These are phyloP conservation scores for Anastatus disparis DNA, from an alignment of 1,140 invertebrate genomes.

Conservation along the genomic window DNA sequence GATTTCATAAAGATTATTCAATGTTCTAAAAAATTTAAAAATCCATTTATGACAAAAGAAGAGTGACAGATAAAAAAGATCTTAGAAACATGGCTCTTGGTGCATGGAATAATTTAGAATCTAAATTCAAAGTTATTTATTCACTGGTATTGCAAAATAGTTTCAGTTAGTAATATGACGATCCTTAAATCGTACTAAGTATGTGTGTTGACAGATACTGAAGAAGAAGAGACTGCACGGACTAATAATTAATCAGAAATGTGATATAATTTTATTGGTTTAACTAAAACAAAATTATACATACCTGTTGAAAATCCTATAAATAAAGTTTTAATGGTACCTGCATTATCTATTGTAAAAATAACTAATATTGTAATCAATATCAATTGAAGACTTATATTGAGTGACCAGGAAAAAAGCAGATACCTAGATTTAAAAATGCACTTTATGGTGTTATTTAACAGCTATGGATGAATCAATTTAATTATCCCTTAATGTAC, in stretches of 20 bases:
- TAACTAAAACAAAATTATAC: conserved; percentile 67
- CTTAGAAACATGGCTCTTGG: conserved; percentile 90
- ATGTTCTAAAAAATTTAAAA: no score
- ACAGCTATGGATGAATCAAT: conserved; percentile 73
- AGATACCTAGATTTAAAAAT: conserved; percentile 78
- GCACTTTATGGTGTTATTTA: conserved; percentile 72
- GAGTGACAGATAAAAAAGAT: conserved; percentile 77
- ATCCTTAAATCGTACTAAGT: conserved; percentile 78
- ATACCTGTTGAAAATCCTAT: conserved; percentile 67
- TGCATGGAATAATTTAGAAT: conserved; percentile 82
- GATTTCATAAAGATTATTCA: no score
- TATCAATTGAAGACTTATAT: conserved; percentile 75
- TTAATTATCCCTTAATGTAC: conserved; percentile 67
- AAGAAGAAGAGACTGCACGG: conserved; percentile 30
- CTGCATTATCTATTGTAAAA: conserved; percentile 68
- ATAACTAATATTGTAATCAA: conserved; percentile 73
- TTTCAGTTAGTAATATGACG: conserved; percentile 93
- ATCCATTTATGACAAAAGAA: no score
- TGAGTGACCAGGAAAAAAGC: conserved; percentile 83
- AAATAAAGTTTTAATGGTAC: conserved; percentile 68
- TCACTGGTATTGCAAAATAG: conserved; percentile 93
- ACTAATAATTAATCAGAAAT: conserved; percentile 53
- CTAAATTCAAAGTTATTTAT: conserved; percentile 94
- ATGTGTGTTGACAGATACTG: conserved; percentile 61
- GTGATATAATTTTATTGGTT: conserved; percentile 70